Percentiles rank a stretch among this genome's conserved stretches.
Evolutionary conservation across 1,140 invertebrate genomes (phyloP).

Genomic region (Drosophila suzukii): DNA sequence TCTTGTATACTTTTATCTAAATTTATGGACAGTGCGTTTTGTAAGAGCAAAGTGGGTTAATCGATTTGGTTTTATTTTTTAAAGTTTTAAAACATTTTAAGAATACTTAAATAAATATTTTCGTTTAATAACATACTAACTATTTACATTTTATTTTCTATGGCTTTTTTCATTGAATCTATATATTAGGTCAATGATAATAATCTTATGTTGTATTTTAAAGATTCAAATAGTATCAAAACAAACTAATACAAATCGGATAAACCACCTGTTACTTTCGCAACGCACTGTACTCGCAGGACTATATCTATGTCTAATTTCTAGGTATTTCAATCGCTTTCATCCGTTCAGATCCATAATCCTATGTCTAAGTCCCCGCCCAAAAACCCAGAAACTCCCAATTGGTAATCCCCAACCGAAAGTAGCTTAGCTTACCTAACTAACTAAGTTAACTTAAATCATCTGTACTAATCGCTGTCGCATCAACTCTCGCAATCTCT

Average conservation of each 20-base stretch:
- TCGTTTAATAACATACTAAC: too few relatives aligned
- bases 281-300: constrained; percentile 12
- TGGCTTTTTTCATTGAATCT: too few relatives aligned
- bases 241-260: neutral
- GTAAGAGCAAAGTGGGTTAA: neutral
- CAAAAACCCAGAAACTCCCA: neutral
- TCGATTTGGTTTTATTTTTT: too few relatives aligned
- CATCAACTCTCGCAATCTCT: constrained; percentile 68
- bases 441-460: constrained; percentile 40
- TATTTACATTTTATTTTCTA: too few relatives aligned
- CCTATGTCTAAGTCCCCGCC: constrained; percentile 6
- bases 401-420: neutral
- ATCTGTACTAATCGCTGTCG: constrained; percentile 68
- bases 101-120: too few relatives aligned
- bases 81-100: too few relatives aligned
- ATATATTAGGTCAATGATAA: too few relatives aligned
- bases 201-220: too few relatives aligned
- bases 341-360: constrained; percentile 1
- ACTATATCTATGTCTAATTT: constrained; percentile 15
- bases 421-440: constrained; percentile 27
- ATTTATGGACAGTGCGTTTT: constrained; percentile 9
- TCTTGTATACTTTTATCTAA: neutral
- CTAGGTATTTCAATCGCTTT: constrained; percentile 16
- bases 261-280: neutral
- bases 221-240: too few relatives aligned